phyloP scores from a whole-genome alignment of 2,113 vertebrate species.

The Cephalopterus ornatus region DNA sequence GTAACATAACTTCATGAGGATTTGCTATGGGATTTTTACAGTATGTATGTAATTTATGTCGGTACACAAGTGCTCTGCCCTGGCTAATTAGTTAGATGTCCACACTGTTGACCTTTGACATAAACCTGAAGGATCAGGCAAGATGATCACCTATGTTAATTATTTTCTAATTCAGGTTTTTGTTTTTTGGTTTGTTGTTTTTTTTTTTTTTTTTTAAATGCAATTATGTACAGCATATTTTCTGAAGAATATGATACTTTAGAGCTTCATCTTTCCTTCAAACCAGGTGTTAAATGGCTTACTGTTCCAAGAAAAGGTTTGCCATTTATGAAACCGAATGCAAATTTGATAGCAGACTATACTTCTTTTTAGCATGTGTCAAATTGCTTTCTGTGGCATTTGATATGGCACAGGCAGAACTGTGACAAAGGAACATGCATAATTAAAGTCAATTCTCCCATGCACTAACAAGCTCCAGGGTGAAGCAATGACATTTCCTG shows the following conservation, averaged over 20 bases:
- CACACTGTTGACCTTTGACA: neutral
- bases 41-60: neutral
- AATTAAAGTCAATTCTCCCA: neutral
- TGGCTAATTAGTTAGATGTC: constrained; percentile 28
- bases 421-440: neutral
- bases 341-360: neutral
- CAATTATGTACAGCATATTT: neutral
- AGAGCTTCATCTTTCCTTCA: neutral
- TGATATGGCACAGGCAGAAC: neutral
- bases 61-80: neutral
- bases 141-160: neutral
- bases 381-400: neutral
- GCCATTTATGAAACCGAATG: neutral
- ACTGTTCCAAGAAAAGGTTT: neutral
- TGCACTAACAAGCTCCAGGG: neutral
- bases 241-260: neutral
- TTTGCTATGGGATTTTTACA: neutral
- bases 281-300: neutral
- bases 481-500: neutral
- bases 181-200: no score
- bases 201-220: neutral
- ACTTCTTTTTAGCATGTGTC: neutral
- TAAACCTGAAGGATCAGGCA: neutral
- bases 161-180: neutral
- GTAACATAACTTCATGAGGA: neutral